Conservation (phyloP, 1,140 invertebrate species). For the Drosophila eugracilis region DNA sequence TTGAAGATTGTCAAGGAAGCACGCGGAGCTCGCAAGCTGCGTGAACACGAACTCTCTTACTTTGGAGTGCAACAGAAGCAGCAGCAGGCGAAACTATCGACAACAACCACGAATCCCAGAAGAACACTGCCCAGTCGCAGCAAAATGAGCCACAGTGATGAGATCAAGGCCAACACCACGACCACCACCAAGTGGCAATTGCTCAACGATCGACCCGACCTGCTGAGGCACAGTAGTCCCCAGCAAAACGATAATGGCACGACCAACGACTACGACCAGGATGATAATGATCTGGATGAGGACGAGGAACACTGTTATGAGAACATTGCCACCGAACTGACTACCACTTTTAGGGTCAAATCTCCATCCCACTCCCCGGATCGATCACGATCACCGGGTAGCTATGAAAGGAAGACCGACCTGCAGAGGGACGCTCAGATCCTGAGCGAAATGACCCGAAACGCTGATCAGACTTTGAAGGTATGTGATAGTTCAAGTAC, state of each 20-base stretch:
- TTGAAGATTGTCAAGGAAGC: slow-evolving; percentile 80
- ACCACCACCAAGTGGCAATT: slow-evolving; percentile 79
- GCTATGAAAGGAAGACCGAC: slow-evolving; percentile 75
- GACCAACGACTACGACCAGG: slow-evolving; percentile 37
- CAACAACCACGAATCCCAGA: slow-evolving; percentile 49
- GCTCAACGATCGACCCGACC: slow-evolving; percentile 79
- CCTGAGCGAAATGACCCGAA: slow-evolving; percentile 81
- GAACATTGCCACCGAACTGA: slow-evolving; percentile 77
- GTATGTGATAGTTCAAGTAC: slow-evolving; percentile 17
- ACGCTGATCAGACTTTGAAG: slow-evolving; percentile 84
- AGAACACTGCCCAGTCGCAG: slow-evolving; percentile 67
- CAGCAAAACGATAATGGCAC: slow-evolving; percentile 47
- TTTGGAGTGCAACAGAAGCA: slow-evolving; percentile 81
- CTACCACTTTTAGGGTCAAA: slow-evolving; percentile 72
- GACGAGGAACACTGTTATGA: slow-evolving; percentile 74
- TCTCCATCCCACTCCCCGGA: slow-evolving; percentile 37
- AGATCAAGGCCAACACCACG: slow-evolving; percentile 18
- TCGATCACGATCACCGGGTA: slow-evolving; percentile 30
- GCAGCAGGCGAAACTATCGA: slow-evolving; percentile 22
- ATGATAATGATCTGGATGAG: slow-evolving; percentile 40
- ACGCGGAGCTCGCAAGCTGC: slow-evolving; percentile 83
- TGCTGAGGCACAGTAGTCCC: slow-evolving; percentile 79
- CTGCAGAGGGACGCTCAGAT: slow-evolving; percentile 78
- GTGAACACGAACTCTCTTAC: slow-evolving; percentile 85
- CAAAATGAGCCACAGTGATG: slow-evolving; percentile 51